Evolutionary conservation across 2,797 vertebrate species (phyloP).

Genomic region (Zalophus californianus): DNA sequence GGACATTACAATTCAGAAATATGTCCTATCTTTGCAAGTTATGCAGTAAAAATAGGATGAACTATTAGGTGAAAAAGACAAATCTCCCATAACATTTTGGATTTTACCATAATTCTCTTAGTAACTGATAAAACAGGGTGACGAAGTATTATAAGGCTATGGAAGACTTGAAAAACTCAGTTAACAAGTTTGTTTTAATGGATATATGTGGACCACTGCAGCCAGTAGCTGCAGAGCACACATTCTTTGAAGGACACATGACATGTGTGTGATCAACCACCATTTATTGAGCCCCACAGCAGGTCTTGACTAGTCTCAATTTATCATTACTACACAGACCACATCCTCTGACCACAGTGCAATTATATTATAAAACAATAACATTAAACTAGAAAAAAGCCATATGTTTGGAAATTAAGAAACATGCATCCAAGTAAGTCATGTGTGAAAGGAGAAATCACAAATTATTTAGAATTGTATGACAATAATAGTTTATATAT

Average conservation of each 20-base stretch:
- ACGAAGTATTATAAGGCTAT: background rate
- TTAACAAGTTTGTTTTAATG: background rate
- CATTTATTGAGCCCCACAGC: background rate
- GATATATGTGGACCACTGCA: background rate
- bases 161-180: background rate
- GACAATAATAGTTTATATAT: background rate
- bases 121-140: background rate
- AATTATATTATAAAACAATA: background rate
- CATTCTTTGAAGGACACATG: background rate
- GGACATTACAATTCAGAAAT: background rate
- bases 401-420: background rate
- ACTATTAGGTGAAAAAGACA: background rate
- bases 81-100: background rate
- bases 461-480: background rate
- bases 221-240: background rate
- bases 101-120: background rate
- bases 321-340: background rate
- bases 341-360: background rate
- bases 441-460: constrained; percentile 23
- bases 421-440: background rate
- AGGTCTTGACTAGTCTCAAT: background rate
- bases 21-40: background rate
- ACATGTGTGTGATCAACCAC: background rate
- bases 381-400: background rate
- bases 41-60: background rate